Evolutionary conservation across 1,140 invertebrate genomes (phyloP), one percentile per base, ranked within the genome.

Genomic region (Apocrypta bakeri): DNA sequence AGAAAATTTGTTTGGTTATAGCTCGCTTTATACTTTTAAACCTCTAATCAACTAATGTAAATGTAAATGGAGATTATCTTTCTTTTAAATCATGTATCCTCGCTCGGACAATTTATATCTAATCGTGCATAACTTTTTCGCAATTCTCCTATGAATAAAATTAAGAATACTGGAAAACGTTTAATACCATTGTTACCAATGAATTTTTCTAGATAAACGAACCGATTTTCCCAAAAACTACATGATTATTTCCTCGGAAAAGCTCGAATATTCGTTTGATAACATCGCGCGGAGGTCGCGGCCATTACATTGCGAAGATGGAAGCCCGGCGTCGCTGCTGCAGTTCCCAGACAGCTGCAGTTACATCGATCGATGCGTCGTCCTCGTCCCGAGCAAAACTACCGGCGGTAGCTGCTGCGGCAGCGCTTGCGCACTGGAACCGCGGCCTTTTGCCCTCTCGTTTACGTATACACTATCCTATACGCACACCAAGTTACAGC

Each of bases 291-390:
- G 42, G 48, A 56, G 61, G 25, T 64, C 63, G 11, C 33, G 33
- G n/a, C 31, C 64, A 4, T 61, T 40, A 40, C 31, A 64, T 25
- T n/a, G 42, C 4, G 48, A 7, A 17, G 14, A 29, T 37, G 69
- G 56, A 79, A 79, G 63, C 40, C 61, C 69, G 48, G 17, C 48
- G 48, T 9, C 9, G 33, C 48, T 56, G 27, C 27, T 71, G 72
- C 25, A 75, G 71, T 40, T 73, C 61, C 74, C 80, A 69, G 73
- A 71, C 33, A 75, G 72, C 73, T 76, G 73, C 80, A 82, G 80
- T 82, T 82, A 82, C 63, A 76, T 76, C 63, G 80, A 76, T 76
- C 80, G 80, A 81, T 69, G 48, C 71, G 25, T 42, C 63, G 48
- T 56, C 48, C 17, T 56, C 48, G 48, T n/a, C 48, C 48, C 48